phyloP scores from a whole-genome alignment of 2,888 invertebrate genomes.

The Diplazon laetatorius region DNA sequence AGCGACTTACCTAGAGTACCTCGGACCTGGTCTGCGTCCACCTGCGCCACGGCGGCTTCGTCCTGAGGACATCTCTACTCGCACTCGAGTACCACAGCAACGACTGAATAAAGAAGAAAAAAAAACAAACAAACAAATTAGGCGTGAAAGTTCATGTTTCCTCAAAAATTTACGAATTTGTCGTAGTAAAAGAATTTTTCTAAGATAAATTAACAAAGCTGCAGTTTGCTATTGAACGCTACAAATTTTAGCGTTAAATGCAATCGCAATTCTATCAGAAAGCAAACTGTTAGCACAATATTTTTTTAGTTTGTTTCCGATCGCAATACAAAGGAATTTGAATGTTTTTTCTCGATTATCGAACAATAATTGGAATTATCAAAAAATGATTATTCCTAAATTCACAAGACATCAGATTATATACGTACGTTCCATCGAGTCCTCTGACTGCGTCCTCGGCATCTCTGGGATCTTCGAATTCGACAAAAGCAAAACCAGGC shows the following conservation, averaged over 20 bases:
- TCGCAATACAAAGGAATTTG: too few species aligned
- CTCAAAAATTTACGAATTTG: too few species aligned
- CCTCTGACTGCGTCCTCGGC: constrained; percentile 94
- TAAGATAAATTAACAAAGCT: too few species aligned
- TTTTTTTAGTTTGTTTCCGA: too few species aligned
- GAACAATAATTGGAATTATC: neutral
- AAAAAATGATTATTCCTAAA: constrained; percentile 3
- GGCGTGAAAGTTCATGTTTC: neutral
- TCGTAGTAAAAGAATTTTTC: too few species aligned
- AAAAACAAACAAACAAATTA: neutral
- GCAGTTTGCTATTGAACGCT: too few species aligned
- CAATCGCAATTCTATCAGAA: too few species aligned
- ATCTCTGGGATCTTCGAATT: constrained; percentile 94
- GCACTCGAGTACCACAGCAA: constrained; percentile 94
- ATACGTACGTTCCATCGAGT: constrained; percentile 91
- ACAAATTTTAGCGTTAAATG: too few species aligned
- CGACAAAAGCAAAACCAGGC: constrained; percentile 95
- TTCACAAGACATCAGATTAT: neutral
- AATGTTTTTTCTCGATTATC: too few species aligned
- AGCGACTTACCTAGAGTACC: constrained; percentile 79
- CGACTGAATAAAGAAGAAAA: constrained; percentile 84
- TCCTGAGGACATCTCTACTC: constrained; percentile 97
- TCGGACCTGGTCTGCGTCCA: constrained; percentile 78
- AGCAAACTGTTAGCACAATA: too few species aligned
- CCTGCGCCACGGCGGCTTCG: constrained; percentile 88